Percentiles rank a stretch among this genome's conserved stretches.
Conservation (phyloP, 2,888 invertebrate species). For the Temnothorax unifasciatus region DNA sequence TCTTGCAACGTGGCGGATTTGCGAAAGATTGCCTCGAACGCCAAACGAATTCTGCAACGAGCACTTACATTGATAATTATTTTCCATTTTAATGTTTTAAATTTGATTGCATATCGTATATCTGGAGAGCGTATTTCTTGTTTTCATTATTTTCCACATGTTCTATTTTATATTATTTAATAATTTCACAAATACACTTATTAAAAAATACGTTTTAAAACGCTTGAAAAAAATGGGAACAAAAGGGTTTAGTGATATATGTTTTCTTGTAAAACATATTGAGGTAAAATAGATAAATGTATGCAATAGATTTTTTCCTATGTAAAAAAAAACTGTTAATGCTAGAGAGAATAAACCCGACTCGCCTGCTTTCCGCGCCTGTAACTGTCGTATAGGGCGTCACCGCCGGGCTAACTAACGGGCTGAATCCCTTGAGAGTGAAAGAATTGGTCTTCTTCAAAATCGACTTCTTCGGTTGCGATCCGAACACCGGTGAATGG, state of each 20-base stretch:
- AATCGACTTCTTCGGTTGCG: conserved; percentile 93
- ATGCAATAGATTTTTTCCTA: neutral
- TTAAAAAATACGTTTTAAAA: neutral
- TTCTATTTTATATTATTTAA: neutral
- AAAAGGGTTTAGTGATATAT: neutral
- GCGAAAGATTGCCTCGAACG: conserved; percentile 96
- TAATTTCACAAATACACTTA: neutral
- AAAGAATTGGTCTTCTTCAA: conserved; percentile 97
- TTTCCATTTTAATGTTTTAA: too few species aligned
- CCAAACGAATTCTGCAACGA: conserved; percentile 91
- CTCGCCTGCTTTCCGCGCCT: conserved; percentile 93
- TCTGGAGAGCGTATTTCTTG: too few species aligned
- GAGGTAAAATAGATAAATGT: neutral
- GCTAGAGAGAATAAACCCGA: neutral
- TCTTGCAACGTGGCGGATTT: conserved; percentile 95
- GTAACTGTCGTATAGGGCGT: conserved; percentile 94
- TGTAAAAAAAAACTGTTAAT: neutral
- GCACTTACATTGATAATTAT: neutral
- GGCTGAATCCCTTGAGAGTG: conserved; percentile 90
- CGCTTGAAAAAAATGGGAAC: neutral
- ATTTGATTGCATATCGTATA: too few species aligned
- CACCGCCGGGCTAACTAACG: conserved; percentile 87
- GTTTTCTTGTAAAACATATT: neutral
- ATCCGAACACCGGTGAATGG: conserved; percentile 87
- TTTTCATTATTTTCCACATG: neutral